Conservation (phyloP, 92 coral and sea anemone genomes). For the Epizoanthus scotinus region DNA sequence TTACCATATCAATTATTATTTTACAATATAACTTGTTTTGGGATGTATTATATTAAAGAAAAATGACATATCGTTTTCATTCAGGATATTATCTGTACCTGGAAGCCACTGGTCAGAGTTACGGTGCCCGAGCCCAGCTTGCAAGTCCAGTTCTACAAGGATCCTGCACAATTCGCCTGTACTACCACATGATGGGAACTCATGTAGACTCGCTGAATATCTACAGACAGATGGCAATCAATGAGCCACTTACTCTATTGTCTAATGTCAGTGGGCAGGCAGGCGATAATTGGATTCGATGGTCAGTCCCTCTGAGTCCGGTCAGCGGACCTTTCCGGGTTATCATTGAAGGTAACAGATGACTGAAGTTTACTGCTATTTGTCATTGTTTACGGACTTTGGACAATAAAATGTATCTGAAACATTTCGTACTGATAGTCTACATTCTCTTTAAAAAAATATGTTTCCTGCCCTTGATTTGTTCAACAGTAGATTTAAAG, state of each 20-base stretch:
- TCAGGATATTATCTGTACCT: slow-evolving; percentile 88
- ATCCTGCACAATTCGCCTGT: slow-evolving; percentile 83
- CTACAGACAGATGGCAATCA: slow-evolving; percentile 68
- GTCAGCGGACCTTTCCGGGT: slow-evolving; percentile 75
- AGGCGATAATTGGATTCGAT: slow-evolving; percentile 90
- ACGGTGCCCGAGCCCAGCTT: slow-evolving; percentile 90
- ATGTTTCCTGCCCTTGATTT: too few relatives aligned
- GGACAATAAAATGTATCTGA: too few relatives aligned
- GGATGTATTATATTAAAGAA: not conserved
- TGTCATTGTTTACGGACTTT: too few relatives aligned
- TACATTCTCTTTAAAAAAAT: too few relatives aligned
- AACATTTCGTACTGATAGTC: too few relatives aligned
- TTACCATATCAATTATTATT: not conserved
- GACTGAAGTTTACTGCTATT: too few relatives aligned
- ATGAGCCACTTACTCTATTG: slow-evolving; percentile 64
- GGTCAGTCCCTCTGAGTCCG: slow-evolving; percentile 48
- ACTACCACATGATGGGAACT: slow-evolving; percentile 92
- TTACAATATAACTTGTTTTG: too few relatives aligned
- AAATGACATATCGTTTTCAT: not conserved
- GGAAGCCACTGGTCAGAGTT: slow-evolving; percentile 74
- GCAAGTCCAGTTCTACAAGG: slow-evolving; percentile 87
- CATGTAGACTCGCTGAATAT: slow-evolving; percentile 80
- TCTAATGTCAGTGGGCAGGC: slow-evolving; percentile 68
- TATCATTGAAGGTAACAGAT: slow-evolving; percentile 84
- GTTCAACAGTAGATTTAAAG: too few relatives aligned